These are phyloP conservation scores for Imbricaverruca yamaguchii DNA, from an alignment of 2,888 invertebrate species.

Conservation along the genomic window DNA sequence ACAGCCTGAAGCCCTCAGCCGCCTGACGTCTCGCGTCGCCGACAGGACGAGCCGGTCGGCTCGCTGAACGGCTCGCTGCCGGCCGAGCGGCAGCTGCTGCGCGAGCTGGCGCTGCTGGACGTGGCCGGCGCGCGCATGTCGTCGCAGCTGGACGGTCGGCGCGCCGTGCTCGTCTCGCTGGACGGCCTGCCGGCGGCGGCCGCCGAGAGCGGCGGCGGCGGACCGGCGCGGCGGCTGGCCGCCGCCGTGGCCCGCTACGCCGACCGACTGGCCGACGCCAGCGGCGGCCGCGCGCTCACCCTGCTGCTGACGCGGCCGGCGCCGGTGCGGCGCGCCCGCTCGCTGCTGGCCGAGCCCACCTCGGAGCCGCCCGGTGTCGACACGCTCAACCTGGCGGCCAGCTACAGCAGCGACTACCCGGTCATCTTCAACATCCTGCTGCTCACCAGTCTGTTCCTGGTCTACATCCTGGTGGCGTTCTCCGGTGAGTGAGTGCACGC, in stretches of 20 bases:
- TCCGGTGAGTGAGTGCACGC: conserved; percentile 43
- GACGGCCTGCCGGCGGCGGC: background rate
- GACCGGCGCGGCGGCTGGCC: background rate
- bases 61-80: background rate
- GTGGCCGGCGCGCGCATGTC: background rate
- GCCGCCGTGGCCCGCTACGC: background rate
- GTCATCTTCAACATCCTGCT: conserved; percentile 82
- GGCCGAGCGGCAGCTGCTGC: background rate
- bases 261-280: background rate
- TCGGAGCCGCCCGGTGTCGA: background rate
- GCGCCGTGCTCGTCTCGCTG: conserved; percentile 16
- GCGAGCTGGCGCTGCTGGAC: background rate
- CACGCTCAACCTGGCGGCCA: conserved; percentile 35
- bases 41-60: background rate
- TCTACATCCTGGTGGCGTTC: conserved; percentile 68
- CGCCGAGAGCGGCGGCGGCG: background rate
- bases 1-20: no score
- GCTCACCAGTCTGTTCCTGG: conserved; percentile 70
- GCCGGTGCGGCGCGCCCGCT: background rate
- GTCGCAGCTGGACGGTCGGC: background rate
- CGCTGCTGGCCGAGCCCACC: background rate
- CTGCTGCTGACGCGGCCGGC: conserved; percentile 4
- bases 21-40: background rate
- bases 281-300: conserved; percentile 1
- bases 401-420: conserved; percentile 62